Conservation (phyloP, 2,888 invertebrate species). For the Meghimatium bilineatum region DNA sequence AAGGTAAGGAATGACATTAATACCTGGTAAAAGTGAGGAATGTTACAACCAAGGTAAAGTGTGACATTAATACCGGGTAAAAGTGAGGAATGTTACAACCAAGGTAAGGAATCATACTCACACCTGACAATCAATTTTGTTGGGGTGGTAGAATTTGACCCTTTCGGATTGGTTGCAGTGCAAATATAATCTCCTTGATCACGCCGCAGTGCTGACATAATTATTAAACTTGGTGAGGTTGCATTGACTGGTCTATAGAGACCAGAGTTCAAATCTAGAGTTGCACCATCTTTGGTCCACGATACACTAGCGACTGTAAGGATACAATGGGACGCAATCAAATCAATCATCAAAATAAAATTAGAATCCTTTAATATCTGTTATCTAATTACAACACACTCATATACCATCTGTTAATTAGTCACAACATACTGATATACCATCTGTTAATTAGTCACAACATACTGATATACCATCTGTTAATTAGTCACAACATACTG, state of each 20-base stretch:
- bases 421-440: too few relatives aligned
- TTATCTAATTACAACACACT: not conserved
- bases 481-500: too few relatives aligned
- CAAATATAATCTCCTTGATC: conserved; percentile 32
- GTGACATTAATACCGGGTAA: too few relatives aligned
- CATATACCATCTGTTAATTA: too few relatives aligned
- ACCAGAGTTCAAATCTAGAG: not conserved
- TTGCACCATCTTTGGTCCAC: conserved; percentile 31
- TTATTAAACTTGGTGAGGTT: conserved; percentile 7
- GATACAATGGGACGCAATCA: not conserved
- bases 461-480: too few relatives aligned
- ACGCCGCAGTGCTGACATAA: not conserved
- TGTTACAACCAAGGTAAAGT: too few relatives aligned
- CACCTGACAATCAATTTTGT: conserved; percentile 33
- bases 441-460: too few relatives aligned
- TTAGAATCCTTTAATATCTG: not conserved
- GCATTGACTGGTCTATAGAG: conserved; percentile 10
- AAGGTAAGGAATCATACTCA: conserved; percentile 10
- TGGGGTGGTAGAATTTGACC: conserved; percentile 19
- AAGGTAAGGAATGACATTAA: too few relatives aligned
- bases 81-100: too few relatives aligned
- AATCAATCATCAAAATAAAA: not conserved
- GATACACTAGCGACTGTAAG: conserved; percentile 35
- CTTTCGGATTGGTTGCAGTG: conserved; percentile 22
- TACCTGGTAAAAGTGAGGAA: too few relatives aligned